Evolutionary conservation across 2,113 vertebrate species (phyloP).

Genomic region (Cheilinus undulatus): DNA sequence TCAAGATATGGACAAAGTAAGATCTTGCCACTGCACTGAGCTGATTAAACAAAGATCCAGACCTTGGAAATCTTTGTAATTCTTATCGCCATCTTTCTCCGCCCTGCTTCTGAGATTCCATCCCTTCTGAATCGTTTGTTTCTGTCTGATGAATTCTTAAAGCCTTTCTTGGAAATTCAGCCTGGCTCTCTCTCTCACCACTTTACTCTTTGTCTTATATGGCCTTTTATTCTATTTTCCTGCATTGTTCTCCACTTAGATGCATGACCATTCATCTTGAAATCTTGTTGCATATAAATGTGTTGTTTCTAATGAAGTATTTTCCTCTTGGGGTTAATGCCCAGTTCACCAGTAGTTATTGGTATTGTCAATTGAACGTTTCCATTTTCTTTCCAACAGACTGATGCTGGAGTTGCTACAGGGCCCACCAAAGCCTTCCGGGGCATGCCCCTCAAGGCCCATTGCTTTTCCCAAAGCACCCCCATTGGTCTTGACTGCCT

Average conservation of each 20-base stretch:
- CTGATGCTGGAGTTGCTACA: conserved; percentile 60
- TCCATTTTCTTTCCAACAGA: conserved; percentile 29
- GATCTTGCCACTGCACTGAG: conserved; percentile 43
- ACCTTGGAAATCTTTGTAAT: conserved; percentile 2
- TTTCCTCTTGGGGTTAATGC: not conserved
- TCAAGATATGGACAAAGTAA: conserved; percentile 85
- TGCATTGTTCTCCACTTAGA: conserved; percentile 6
- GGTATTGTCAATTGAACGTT: not conserved
- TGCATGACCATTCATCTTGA: not conserved
- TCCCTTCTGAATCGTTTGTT: not conserved
- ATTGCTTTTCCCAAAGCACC: conserved; percentile 88
- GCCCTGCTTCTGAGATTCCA: conserved; percentile 3
- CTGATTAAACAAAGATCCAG: conserved; percentile 15
- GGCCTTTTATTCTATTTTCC: conserved; percentile 1
- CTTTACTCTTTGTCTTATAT: conserved; percentile 9
- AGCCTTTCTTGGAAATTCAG: not conserved
- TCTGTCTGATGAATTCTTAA: conserved; percentile 1
- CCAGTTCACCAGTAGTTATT: not conserved
- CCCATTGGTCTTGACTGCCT: conserved; percentile 86
- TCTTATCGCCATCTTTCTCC: conserved; percentile 11
- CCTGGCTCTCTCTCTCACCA: not conserved
- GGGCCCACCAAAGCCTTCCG: conserved; percentile 69
- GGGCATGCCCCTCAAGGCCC: conserved; percentile 77
- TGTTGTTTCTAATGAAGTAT: not conserved
- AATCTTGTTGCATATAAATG: not conserved